Evolutionary conservation across 1,140 invertebrate genomes (phyloP).

Genomic region (Megathymus violae): DNA sequence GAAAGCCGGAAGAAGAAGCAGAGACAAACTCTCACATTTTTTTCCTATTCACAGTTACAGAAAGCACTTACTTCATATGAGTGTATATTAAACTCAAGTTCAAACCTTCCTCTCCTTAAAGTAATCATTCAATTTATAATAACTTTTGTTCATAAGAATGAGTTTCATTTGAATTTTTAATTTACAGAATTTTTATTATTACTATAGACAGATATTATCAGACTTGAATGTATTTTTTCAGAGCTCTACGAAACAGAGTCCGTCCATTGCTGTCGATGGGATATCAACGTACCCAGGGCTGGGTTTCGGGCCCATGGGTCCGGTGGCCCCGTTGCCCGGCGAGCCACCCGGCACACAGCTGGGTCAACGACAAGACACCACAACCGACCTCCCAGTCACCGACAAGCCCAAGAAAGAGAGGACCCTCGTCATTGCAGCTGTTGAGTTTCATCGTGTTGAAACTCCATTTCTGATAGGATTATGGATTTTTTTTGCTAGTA

Average conservation of each 20-base stretch:
- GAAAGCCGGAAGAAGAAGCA: too few species aligned
- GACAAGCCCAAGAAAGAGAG: conserved; percentile 58
- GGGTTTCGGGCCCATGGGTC: conserved; percentile 77
- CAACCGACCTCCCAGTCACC: conserved; percentile 56
- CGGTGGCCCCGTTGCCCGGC: conserved; percentile 65
- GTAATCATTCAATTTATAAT: too few species aligned
- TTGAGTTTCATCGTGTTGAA: conserved; percentile 94
- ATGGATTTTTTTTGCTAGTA: conserved; percentile 97
- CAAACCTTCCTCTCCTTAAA: too few species aligned
- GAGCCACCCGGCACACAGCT: conserved; percentile 65
- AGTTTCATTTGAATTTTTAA: too few species aligned
- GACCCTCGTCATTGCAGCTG: conserved; percentile 88
- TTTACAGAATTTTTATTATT: too few species aligned
- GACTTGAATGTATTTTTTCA: conserved; percentile 42
- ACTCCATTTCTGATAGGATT: conserved; percentile 96
- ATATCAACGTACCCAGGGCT: conserved; percentile 73
- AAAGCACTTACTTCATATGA: too few species aligned
- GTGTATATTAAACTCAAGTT: too few species aligned
- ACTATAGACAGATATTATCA: too few species aligned
- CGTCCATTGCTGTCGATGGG: conserved; percentile 79
- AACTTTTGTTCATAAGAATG: too few species aligned
- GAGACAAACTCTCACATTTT: too few species aligned
- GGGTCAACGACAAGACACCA: conserved; percentile 61
- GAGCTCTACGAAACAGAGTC: conserved; percentile 76
- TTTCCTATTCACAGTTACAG: too few species aligned